Evolutionary conservation across 2,113 vertebrate species (phyloP), one percentile per base, ranked within the genome.

Genomic region (Pelecanoides urinatrix): DNA sequence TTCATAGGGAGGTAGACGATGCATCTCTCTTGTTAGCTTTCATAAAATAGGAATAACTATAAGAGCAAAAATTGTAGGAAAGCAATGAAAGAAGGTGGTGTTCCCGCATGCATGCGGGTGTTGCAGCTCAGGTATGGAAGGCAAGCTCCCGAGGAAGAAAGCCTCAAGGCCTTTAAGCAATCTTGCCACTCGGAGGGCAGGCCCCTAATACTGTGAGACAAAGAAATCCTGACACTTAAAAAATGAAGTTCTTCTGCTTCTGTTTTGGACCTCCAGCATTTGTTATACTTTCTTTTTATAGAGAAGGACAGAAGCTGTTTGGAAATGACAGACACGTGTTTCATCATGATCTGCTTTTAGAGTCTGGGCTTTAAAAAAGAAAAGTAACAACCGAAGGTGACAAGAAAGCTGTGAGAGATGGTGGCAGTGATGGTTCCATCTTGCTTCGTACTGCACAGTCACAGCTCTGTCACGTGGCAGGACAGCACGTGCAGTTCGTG

Each of bases 401-500:
- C 56, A 75, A 78, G 23, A 63, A 77, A 68, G 26, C 20, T 52
- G 52, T 6, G 10, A 72, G 66, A 55, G 38, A 11, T 50, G 25
- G 38, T 40, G 47, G 44, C 32, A 66, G 22, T 17, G 44, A 45
- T 67, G 1, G 1, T 71, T 71, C 38, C 34, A 25, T 23, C 47
- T 70, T 50, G 59, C 42, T 47, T 73, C 56, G 7, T 6, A 15
- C n/a, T 61, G 52, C 29, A 29, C 7, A 72, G 52, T 30, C 66
- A 15, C 17, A 12, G 2, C 62, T 70, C 20, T 45, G 59, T 53
- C 19, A 2, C 0, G 22, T 5, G 25, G 8, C 7, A 2, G 3
- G 38, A 22, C 70, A 34, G 65, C 85, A 55, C 0, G 0, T n/a
- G 66, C n/a, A 22, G 9, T 4, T 6, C 26, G 0, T 0, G 0